Evolutionary conservation across 2,113 vertebrate species (phyloP), one percentile per base, ranked within the genome.

Genomic region (Oenanthe melanoleuca): DNA sequence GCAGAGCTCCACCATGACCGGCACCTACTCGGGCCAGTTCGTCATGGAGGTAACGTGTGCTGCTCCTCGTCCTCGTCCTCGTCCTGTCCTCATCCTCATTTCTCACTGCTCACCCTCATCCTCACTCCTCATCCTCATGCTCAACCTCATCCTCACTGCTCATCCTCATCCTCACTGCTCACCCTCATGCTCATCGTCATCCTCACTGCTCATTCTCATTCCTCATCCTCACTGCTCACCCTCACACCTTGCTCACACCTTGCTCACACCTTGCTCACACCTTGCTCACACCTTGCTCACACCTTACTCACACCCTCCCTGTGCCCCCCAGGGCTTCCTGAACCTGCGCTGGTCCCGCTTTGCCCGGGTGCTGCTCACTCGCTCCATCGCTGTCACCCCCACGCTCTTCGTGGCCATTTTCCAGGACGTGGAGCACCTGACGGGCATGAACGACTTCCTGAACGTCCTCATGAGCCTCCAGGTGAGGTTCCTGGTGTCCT

Each of bases 1-100:
- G 37, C 99, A 99, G 98, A 99, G 99, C 97, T 99, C 99, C 38
- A 99, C 99, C 26, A 99, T 99, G 99, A 99, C 99, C 0, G 99
- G 99, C 59, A 99, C 99, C 4, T 99, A 99, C 93, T 99, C 99
- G 1, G 99, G 99, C 31, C 99, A 99, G 98, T 99, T 99, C 59
- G 99, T 99, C 38, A 99, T 99, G 99, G 99, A 99, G 99, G 99
- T 99, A 93, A 19, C 8, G 4, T 1, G 29, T 22, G 45, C 63
- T 55, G 10, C 24, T 50, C 47, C 78, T 37, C 40, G 9, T 45
- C 44, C 47, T 49, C 47, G 24, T 47, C 11, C 47, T 47, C 45
- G 63, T 31, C 11, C 15, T 15, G 11, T 40, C 12, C 40, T 40
- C 40, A 40, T 40, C 40, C 14, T 42, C 40, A 42, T 42, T 15